Evolutionary conservation across 2,888 invertebrate genomes (phyloP), one percentile per base, ranked within the genome.

Genomic region (Erebia palarica): DNA sequence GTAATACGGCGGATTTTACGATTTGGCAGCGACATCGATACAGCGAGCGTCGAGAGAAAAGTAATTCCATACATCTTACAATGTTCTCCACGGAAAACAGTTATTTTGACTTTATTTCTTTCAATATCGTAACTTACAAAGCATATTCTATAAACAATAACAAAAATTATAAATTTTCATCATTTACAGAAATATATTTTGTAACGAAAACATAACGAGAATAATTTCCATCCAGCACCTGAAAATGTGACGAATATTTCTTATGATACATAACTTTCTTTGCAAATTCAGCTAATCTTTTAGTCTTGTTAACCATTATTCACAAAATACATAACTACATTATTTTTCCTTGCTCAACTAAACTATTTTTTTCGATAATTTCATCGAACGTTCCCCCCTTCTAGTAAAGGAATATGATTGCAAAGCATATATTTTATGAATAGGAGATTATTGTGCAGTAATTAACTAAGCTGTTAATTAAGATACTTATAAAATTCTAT

Each of bases 401-500:
- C 88, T 91, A 91, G 91, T 91, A 92, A 92, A 91, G 92, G 90
- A 90, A 92, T 91, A 91, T 90, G 91, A 88, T 82, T 65, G 71
- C 64, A 36, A 53, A 68, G 68, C 57, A 53, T 65, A 67, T 65
- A 59, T 65, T 53, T 47, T 55, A 21, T 60, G 63, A 70, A 70
- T 61, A 64, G 60, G 57, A 55, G 63, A 66, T 63, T 69, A 65
- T 59, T 64, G 57, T 63, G 27, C 65, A 58, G 57, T 66, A 47
- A 60, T n/a, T 16, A 53, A 53, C 55, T 18, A 65, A 36, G 65
- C 65, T 21, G 47, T 69, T 63, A 64, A 42, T 69, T 63, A 64
- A 42, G 47, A 51, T 64, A 57, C 66, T 55, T 55, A 53, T 42
- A 53, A 59, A 58, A 65, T 16, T 67, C 14, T 61, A 69, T 27